These are phyloP conservation scores for Nothura maculosa DNA, from an alignment of 2,797 vertebrate genomes.

Conservation along the genomic window DNA sequence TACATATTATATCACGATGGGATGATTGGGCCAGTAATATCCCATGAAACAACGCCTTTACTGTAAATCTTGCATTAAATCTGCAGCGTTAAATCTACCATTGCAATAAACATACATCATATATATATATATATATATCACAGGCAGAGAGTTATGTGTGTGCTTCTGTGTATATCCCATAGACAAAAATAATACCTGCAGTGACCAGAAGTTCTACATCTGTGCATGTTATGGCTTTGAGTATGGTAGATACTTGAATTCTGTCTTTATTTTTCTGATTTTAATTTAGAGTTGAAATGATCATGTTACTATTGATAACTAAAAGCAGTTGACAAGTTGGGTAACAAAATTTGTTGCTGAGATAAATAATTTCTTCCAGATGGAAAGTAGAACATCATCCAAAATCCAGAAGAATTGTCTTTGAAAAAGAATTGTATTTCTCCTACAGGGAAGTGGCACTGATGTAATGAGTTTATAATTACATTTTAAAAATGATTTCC, in stretches of 20 bases:
- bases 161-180: background rate
- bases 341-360: slow-evolving; percentile 6
- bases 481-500: background rate
- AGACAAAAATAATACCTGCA: background rate
- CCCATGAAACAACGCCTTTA: background rate
- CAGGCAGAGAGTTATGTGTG: background rate
- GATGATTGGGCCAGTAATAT: background rate
- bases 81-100: background rate
- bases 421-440: background rate
- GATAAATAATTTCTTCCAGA: slow-evolving; percentile 35
- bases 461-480: slow-evolving; percentile 23
- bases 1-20: background rate
- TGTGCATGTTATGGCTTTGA: background rate
- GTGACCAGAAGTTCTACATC: background rate
- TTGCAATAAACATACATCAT: background rate
- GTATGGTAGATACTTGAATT: background rate
- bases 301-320: slow-evolving; percentile 34
- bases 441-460: background rate
- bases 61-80: background rate
- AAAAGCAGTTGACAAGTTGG: slow-evolving; percentile 8
- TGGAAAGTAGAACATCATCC: slow-evolving; percentile 40
- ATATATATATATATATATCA: background rate
- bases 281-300: slow-evolving; percentile 4
- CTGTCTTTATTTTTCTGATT: slow-evolving; percentile 10
- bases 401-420: slow-evolving; percentile 27